Evolutionary conservation across 1,140 invertebrate genomes (phyloP), one percentile per base, ranked within the genome.

Genomic region (Caenorhabditis tropicalis): DNA sequence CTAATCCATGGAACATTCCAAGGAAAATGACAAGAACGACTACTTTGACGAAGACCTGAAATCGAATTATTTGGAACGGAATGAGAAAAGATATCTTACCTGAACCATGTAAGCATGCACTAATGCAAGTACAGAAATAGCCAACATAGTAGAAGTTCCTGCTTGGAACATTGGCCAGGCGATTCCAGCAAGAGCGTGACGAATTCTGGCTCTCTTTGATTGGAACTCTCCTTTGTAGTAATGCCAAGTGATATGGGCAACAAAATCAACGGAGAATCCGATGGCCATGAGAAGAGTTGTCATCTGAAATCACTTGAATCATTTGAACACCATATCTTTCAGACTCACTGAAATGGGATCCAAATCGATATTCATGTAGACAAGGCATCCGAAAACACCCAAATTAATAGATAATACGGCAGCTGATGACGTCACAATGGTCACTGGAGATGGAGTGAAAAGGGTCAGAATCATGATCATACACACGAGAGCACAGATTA

Each of bases 91-190:
- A 43, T 43, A 29, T 9, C 36, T 74, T 43, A 74, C 65, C 39
- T 92, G 87, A 21, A 92, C 89, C 82, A 98, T 97, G 90, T 98
- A 98, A 86, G 96, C 98, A 65, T 96, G 95, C 0, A 96, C 96
- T 31, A 97, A 92, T 5, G 96, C 92, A 0, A 99, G 91, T 0
- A 96, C 95, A 0, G 95, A 92, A 12, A 98, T 94, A 65, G 96
- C 96, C 0, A 98, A 92, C 29, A 98, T 95, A 0, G 97, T 98
- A 7, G 96, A 98, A 0, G 95, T 92, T 0, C 96, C 96, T 16
- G 96, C 96, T 92, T 98, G 96, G n/a, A 98, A 93, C 85, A 98
- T 97, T 0, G 97, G 97, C 33, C 98, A 92, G 1, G 96, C 97
- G 0, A 98, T 92, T 0, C 95, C 95, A 90, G 96, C 95, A 0